Base-by-base conservation (phyloP, 2,113 vertebrate genomes). In the Prochilodus magdalenae region DNA sequence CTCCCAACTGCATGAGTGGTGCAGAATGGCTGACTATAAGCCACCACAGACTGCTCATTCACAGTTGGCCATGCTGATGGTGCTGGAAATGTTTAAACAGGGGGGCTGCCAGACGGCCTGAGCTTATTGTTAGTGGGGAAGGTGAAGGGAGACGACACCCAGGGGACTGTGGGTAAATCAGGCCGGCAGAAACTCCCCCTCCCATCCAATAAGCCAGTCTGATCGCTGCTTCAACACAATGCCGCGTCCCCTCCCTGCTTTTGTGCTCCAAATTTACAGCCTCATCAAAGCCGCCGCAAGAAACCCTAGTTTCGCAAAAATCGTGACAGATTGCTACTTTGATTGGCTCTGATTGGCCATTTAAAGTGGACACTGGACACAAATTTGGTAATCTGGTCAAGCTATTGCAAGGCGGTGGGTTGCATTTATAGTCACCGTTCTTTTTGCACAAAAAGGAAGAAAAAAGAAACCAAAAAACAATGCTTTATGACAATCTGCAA, bases 131-230 rank as follows among this genome's bases (percentile, higher is more conserved):
- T 51, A 60, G 81, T 69, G n/a, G 29, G 62, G 30, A 65, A 71
- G 85, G 66, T 60, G 87, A 12, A 83, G 86, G 84, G 83, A 81
- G 85, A 92, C 33, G 84, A 87, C 89, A 86, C 93, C 86, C 91
- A 12, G 67, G 91, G 90, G 91, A 86, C 85, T 18, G 82, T 40
- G 87, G 86, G 86, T 92, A 93, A 93, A 93, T 91, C 89, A 91
- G 88, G 86, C 86, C 87, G 87, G 89, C 88, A 90, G 91, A 87
- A 87, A 83, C 83, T 73, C 73, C 53, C 73, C 84, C 80, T 80
- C 86, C 80, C 77, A 86, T 79, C 27, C 86, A 91, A 91, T 91
- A 92, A 91, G 88, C 84, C 87, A 89, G 88, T 89, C 87, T 88
- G 90, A 93, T 92, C 82, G 87, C 87, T 83, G 75, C 90, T 90